Evolutionary conservation across 2,113 vertebrate genomes (phyloP), one percentile per base, ranked within the genome.

Genomic region (Erythrocercus mccallii): DNA sequence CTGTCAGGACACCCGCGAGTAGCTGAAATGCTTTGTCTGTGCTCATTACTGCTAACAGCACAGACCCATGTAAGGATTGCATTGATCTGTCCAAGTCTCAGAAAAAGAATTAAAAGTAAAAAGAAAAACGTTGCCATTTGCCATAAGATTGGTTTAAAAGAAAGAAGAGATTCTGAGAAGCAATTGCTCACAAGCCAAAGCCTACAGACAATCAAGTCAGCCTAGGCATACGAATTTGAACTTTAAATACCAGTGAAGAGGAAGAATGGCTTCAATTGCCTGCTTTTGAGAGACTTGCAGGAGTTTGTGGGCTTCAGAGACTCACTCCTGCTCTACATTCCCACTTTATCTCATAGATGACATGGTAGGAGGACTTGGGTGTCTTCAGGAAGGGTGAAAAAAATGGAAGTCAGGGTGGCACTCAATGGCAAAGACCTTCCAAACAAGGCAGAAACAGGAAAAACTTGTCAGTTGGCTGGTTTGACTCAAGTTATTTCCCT

Each of bases 21-120:
- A 7, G 12, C 5, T 58, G 61, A 80, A 56, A 64, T 0, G 0
- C 40, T 71, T 57, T 51, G 23, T 12, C 22, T 54, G 22, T 27
- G 25, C 23, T 47, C 7, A 5, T 62, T 33, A 7, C 13, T 80
- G 10, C 50, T 66, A 20, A 47, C 27, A 79, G 27, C 22, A 58
- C 17, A 38, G 25, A 48, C 3, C 8, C 37, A 57, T 0, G 0
- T 10, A 70, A 50, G 9, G n/a, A 56, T 40, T 48, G 23, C n/a
- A 37, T 5, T 15, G 12, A 51, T 40, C n/a, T 77, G 20, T 13
- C 35, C 47, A 54, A 42, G 28, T 51, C 37, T 9, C 62, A 72
- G 48, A n/a, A 71, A 69, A 18, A 50, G 1, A 57, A 81, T 61
- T 70, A 42, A 77, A 72, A 93, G 38, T 13, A 33, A 64, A 61